phyloP scores from a whole-genome alignment of 2,888 invertebrate genomes.

The Aphodius granarius region DNA sequence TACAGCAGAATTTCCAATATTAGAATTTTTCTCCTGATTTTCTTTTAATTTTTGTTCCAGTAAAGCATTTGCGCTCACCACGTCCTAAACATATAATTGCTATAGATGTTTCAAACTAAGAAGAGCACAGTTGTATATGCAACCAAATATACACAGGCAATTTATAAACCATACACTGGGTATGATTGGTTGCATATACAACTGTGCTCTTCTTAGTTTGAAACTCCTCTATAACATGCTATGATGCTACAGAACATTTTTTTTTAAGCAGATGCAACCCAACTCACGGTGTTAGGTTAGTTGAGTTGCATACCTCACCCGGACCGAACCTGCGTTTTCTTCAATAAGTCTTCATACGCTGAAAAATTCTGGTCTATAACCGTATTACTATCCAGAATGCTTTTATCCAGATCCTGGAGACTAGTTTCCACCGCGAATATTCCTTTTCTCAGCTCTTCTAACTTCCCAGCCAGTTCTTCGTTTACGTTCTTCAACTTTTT shows the following conservation, averaged over 20 bases:
- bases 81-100: slow-evolving; percentile 22
- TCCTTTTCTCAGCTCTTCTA: slow-evolving; percentile 5
- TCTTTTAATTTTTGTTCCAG: slow-evolving; percentile 15
- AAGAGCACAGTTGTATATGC: not conserved
- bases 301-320: too few species aligned
- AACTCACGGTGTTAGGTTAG: too few species aligned
- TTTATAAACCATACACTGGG: too few species aligned
- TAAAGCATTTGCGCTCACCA: slow-evolving; percentile 19
- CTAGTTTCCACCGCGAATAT: slow-evolving; percentile 8
- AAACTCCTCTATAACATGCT: not conserved
- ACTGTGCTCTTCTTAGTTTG: too few species aligned
- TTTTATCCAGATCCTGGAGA: slow-evolving; percentile 17
- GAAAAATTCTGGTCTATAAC: slow-evolving; percentile 22
- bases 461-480: slow-evolving; percentile 10
- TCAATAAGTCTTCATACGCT: slow-evolving; percentile 17
- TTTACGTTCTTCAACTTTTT: slow-evolving; percentile 7
- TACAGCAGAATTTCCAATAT: not conserved
- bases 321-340: slow-evolving; percentile 23
- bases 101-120: slow-evolving; percentile 10
- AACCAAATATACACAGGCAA: too few species aligned
- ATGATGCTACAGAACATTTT: not conserved
- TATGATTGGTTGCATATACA: too few species aligned
- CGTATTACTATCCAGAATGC: slow-evolving; percentile 16
- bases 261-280: not conserved
- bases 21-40: not conserved